These are phyloP conservation scores for Acrocyrtus sp. DNA, from an alignment of 2,888 invertebrate species.

Conservation along the genomic window DNA sequence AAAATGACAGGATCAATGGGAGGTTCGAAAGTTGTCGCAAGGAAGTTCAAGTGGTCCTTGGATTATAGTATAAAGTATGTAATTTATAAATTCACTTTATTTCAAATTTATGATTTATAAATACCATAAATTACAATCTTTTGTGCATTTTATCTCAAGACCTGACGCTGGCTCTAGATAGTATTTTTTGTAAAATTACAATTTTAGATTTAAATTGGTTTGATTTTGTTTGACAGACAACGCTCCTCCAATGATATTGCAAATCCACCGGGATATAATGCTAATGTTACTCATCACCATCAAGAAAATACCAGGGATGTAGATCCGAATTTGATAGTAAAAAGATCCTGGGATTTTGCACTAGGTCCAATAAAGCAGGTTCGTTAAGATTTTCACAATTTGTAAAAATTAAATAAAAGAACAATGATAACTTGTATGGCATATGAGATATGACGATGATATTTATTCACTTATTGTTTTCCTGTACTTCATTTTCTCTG, in stretches of 20 bases:
- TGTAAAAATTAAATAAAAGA: no score
- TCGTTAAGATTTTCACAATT: no score
- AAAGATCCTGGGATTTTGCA: constrained; percentile 97
- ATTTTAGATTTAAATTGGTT: background rate
- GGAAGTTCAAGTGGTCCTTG: constrained; percentile 62
- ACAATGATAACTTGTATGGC: no score
- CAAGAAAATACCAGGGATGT: constrained; percentile 84
- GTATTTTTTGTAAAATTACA: no score
- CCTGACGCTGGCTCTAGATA: background rate
- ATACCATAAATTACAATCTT: background rate
- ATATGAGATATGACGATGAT: no score
- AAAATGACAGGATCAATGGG: constrained; percentile 27
- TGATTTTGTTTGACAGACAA: constrained; percentile 38
- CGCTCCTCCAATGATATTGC: constrained; percentile 70
- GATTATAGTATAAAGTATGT: constrained; percentile 59
- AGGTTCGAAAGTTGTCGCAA: constrained; percentile 46
- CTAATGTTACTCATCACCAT: constrained; percentile 74
- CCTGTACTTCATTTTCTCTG: no score
- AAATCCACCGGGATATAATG: constrained; percentile 87
- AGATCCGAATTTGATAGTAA: constrained; percentile 86
- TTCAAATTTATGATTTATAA: background rate
- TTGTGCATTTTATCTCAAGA: no score
- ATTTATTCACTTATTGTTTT: no score
- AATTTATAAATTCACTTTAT: background rate
- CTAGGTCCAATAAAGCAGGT: constrained; percentile 94